These are phyloP conservation scores for Chaetodon trifasciatus DNA, from an alignment of 2,797 vertebrate genomes.

Conservation along the genomic window DNA sequence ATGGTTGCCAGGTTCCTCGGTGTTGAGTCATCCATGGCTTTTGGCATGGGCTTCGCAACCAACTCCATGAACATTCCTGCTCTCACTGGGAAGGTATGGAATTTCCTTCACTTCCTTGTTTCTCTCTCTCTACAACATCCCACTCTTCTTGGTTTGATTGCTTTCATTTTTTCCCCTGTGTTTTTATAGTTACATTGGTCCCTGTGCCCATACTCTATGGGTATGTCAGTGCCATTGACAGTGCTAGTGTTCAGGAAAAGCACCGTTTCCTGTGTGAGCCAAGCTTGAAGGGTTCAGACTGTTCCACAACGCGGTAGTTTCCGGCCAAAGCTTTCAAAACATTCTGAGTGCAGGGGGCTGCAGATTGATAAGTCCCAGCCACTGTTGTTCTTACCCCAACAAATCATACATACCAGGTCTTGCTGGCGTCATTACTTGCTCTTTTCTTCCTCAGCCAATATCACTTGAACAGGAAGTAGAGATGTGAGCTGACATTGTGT, in stretches of 20 bases:
- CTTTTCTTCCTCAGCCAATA: conserved; percentile 1
- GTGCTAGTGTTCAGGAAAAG: conserved; percentile 23
- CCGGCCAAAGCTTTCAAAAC: conserved; percentile 53
- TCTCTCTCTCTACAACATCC: conserved; percentile 5
- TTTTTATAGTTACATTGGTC: not conserved
- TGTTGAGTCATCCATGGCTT: conserved; percentile 94
- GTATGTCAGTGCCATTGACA: not conserved
- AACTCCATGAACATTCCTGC: conserved; percentile 99
- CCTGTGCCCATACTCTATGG: not conserved
- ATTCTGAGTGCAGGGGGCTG: conserved; percentile 5
- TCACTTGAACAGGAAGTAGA: conserved; percentile 49
- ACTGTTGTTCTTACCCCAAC: conserved; percentile 29
- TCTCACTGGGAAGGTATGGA: conserved; percentile 92
- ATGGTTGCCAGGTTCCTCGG: conserved; percentile 93
- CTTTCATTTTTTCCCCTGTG: not conserved
- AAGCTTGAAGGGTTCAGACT: conserved; percentile 44
- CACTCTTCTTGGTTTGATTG: not conserved
- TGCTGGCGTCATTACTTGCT: conserved; percentile 10
- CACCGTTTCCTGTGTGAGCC: conserved; percentile 34
- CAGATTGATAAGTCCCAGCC: conserved; percentile 7
- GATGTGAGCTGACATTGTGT: not conserved
- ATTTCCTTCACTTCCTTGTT: conserved; percentile 43
- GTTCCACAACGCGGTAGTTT: conserved; percentile 53
- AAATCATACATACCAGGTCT: conserved; percentile 14
- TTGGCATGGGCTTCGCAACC: conserved; percentile 98